Base-by-base conservation (phyloP, 2,797 vertebrate genomes). In the Gambusia yucatana region DNA sequence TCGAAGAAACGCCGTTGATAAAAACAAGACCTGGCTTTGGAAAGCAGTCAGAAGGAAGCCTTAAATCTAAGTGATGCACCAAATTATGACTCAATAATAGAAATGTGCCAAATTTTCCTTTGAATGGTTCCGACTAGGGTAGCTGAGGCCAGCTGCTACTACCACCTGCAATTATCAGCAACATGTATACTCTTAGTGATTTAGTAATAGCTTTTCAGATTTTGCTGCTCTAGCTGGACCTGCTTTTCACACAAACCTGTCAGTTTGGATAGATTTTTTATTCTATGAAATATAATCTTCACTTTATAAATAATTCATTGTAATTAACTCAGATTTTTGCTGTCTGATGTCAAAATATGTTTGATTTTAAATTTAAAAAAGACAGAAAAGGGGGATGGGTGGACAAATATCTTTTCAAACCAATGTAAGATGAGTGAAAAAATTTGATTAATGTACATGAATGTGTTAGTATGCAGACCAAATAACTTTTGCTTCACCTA, bases 1-100 rank as follows among this genome's bases (percentile, higher is more conserved):
- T 84, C 80, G 83, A 81, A 91, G 88, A n/a, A 44, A n/a, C 6
- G 28, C 55, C 16, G 63, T 44, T 72, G 72, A 82, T 78, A 71
- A 50, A 79, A 71, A 86, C 77, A 84, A 74, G 77, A 10, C 30
- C 25, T 41, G 22, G 13, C 76, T 63, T 36, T 44, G 22, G 5
- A 36, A 39, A 28, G 3, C n/a, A 76, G n/a, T 76, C 28, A 44
- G 87, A 39, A 74, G 63, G 74, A 71, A 25, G 39, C 50, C 41
- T 87, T 84, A 88, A 47, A 82, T 85, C 79, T 30, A 6, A 59
- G 52, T 63, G 14, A 69, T 8, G 25, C 22, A 6, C 33, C 28
- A 55, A 74, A 73, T 22, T 2, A 61, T 80, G 5, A 22, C 17
- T 39, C 33, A 22, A 6, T 6, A 9, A 36, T n/a, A 43, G 65